phyloP scores from a whole-genome alignment of 2,113 vertebrate genomes.

The Maccullochella peelii region DNA sequence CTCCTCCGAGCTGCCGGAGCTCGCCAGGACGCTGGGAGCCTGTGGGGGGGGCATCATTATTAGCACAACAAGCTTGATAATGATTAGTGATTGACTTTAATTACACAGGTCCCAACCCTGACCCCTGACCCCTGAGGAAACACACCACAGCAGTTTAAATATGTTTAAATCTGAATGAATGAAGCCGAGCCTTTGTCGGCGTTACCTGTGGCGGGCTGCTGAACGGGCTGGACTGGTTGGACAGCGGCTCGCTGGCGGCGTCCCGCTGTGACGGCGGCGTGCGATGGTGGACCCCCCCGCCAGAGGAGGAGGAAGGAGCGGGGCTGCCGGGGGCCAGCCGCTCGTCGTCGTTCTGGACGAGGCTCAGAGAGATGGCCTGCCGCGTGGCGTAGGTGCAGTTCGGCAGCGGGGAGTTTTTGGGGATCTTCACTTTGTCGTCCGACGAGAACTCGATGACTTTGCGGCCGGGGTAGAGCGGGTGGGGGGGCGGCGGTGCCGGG shows the following conservation, averaged over 20 bases:
- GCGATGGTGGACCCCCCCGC: constrained; percentile 39
- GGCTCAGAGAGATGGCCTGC: constrained; percentile 96
- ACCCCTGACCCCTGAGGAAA: background rate
- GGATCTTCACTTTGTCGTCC: constrained; percentile 96
- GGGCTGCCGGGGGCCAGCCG: constrained; percentile 85
- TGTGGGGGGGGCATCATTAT: constrained; percentile 52
- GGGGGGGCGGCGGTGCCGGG: constrained; percentile 89
- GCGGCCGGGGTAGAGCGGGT: constrained; percentile 91
- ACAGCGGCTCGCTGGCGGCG: constrained; percentile 76
- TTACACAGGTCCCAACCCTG: too few relatives aligned
- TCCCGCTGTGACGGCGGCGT: constrained; percentile 79
- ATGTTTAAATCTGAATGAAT: too few relatives aligned
- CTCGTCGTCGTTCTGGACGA: constrained; percentile 90
- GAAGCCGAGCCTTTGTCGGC: too few relatives aligned
- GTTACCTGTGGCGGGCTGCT: constrained; percentile 84
- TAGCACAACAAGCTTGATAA: too few relatives aligned
- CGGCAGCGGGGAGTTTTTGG: constrained; percentile 95
- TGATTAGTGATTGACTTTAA: too few relatives aligned
- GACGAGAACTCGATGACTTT: constrained; percentile 97
- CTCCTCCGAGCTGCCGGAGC: constrained; percentile 93
- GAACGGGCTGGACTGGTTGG: constrained; percentile 90
- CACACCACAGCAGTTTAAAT: too few relatives aligned
- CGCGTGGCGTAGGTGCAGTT: constrained; percentile 97
- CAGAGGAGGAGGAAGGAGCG: constrained; percentile 84
- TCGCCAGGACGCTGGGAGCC: constrained; percentile 84